Base-by-base conservation (phyloP, 2,113 vertebrate genomes). In the Pagrus major region DNA sequence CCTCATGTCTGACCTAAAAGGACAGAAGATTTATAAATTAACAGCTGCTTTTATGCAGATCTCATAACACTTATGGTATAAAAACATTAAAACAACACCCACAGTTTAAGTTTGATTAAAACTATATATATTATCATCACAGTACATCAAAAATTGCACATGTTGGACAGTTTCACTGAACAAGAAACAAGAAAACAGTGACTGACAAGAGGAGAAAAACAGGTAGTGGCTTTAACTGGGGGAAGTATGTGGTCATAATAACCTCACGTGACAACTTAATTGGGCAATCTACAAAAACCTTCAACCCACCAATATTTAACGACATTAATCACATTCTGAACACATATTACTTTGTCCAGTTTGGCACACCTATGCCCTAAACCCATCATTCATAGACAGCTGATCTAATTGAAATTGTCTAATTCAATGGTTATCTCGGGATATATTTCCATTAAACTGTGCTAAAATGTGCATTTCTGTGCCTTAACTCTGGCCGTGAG, bases 1-100 rank as follows among this genome's bases (percentile, higher is more conserved):
- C 46, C 44, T 85, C 91, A 93, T 94, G 70, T 33, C 47, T 80
- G 61, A 72, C 49, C 89, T 89, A 3, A 41, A 89, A 69, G 23
- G 52, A 68, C 15, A 81, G 4, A 25, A 51, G 8, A 60, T 51
- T 27, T 9, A 31, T 31, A 20, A 80, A 37, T 27, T 14, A 74
- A 63, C 11, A 16, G 27, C 47, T 35, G 15, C 8, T 74, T 71
- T 44, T 25, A 67, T 56, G 12, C 15, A 74, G 8, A 68, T 20
- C 27, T 44, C n/a, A 10, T n/a, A n/a, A n/a, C n/a, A n/a, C n/a
- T n/a, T n/a, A n/a, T n/a, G n/a, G n/a, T n/a, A n/a, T n/a, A n/a
- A n/a, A n/a, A n/a, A n/a, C 39, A 49, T 59, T 8, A 37, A 42
- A 35, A 60, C 21, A 9, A n/a, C 2, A 10, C 3, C 1, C 2